Evolutionary conservation across 2,797 vertebrate genomes (phyloP), one percentile per base, ranked within the genome.

Genomic region (Falco peregrinus): DNA sequence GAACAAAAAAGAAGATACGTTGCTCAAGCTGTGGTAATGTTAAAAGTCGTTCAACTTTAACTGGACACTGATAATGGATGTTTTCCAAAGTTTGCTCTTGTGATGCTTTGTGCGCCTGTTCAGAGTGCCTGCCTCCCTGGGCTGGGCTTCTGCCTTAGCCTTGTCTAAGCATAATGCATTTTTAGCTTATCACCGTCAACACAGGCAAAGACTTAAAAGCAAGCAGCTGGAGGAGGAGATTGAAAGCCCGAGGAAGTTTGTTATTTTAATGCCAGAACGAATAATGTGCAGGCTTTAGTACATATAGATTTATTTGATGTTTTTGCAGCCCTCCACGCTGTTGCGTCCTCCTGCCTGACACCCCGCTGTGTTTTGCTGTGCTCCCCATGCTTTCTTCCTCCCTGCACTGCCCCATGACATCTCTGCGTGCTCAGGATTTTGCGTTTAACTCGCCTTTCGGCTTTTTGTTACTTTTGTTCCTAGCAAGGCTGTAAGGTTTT

Each of bases 41-140:
- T n/a, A 16, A 41, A n/a, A 50, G 4, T 14, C 26, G 6, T 24
- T 26, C 3, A 2, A 35, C 13, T 35, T 74, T 43, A 33, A 17
- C 1, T 0, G 54, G 25, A 50, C 16, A 26, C 0, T 1, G 16
- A 7, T 18, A 31, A 41, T 2, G 25, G 50, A 13, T 2, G 1
- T 63, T 82, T 60, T 13, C 20, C 33, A 13, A 25, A 19, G 0
- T 1, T 53, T 48, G 19, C 14, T 33, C 7, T 76, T 59, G 33
- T 9, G 50, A 5, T 25, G 15, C 22, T 48, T 31, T 45, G 6
- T 26, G 25, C 28, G 21, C n/a, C 56, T 2, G 0, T 41, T 61
- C n/a, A 6, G 54, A 17, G 53, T 3, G 6, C 47, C 37, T 51
- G 24, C 50, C 39, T 22, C 43, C 47, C 39, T 5, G 29, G 29